A percentile compares a stretch with the other conserved stretches of the same genome.
These are phyloP conservation scores for Aphelocoma californica DNA, from an alignment of 2,797 vertebrate genomes.

Conservation along the genomic window DNA sequence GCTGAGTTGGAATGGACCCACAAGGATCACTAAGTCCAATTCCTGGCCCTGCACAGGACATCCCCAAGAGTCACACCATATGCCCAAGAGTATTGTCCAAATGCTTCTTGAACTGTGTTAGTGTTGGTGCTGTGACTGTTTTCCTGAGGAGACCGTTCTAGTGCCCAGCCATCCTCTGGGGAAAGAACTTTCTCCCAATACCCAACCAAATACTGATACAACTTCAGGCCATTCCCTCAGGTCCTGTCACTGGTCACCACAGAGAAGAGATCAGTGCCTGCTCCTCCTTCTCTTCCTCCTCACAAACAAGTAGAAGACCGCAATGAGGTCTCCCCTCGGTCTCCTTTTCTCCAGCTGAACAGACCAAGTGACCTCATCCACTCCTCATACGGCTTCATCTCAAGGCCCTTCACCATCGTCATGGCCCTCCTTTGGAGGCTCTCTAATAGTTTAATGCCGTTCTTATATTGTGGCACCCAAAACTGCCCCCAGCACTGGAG, in stretches of 20 bases:
- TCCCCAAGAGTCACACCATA: neutral
- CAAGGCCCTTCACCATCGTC: neutral
- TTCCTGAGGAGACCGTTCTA: neutral
- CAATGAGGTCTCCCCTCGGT: neutral
- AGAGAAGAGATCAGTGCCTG: neutral
- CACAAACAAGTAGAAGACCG: neutral
- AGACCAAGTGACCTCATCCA: neutral
- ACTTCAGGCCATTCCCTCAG: neutral
- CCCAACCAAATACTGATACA: neutral
- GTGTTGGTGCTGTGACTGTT: neutral
- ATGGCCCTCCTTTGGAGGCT: rapidly evolving
- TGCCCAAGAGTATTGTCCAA: neutral
- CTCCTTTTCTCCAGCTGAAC: neutral
- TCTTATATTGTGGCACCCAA: rapidly evolving
- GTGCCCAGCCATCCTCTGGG: neutral
- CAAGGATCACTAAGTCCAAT: neutral
- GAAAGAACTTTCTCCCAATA: neutral
- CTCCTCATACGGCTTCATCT: rapidly evolving
- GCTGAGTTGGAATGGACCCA: neutral
- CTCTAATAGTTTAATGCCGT: rapidly evolving
- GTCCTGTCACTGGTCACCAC: neutral
- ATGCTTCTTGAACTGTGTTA: neutral
- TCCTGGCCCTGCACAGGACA: neutral
- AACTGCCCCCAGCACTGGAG: neutral
- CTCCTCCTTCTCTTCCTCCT: neutral